Base-by-base conservation (phyloP, 2,113 vertebrate genomes). In the Rafetus swinhoei region DNA sequence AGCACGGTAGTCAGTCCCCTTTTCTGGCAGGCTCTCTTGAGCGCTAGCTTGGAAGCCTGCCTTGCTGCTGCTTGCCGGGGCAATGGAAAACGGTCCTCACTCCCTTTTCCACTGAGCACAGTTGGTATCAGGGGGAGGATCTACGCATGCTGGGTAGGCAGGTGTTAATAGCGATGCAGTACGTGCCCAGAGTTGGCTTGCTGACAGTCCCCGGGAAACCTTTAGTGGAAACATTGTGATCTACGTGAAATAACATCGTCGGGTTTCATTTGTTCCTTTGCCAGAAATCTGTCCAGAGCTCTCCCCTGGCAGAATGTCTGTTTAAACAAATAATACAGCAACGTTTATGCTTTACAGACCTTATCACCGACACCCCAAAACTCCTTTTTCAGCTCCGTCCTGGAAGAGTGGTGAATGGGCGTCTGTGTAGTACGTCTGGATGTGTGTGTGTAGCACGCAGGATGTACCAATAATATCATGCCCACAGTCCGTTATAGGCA, bases 1-100 rank as follows among this genome's bases (percentile, higher is more conserved):
- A 97, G 88, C 97, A 97, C 94, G 94, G 97, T 97, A 97, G 97
- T 96, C 96, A 95, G 96, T 97, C 97, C 96, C 96, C 59, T 94
- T 97, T 97, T 96, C 91, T 97, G 97, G 95, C 97, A 96, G 93
- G 97, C 90, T 35, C 4, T 96, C 90, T 94, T 89, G 94, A 95
- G 95, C 74, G 93, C 93, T 95, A 86, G 93, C 93, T 96, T 97
- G 97, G 97, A 97, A 92, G 94, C 79, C 90, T 96, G 97, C 97
- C 97, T 95, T 0, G 4, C 90, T 92, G 93, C 96, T 93, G 91
- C 94, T 39, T 94, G 93, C 81, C 79, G 93, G 94, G 96, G 93
- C 92, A 94, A 97, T 95, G 94, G 96, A 95, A 97, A 95, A 97
- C 95, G 94, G 94, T 25, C 93, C 95, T 96, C 96, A 93, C 96